Percentiles rank a stretch among this genome's conserved stretches.
These are phyloP conservation scores for Morpho achilles DNA, from an alignment of 2,888 invertebrate species.

Conservation along the genomic window DNA sequence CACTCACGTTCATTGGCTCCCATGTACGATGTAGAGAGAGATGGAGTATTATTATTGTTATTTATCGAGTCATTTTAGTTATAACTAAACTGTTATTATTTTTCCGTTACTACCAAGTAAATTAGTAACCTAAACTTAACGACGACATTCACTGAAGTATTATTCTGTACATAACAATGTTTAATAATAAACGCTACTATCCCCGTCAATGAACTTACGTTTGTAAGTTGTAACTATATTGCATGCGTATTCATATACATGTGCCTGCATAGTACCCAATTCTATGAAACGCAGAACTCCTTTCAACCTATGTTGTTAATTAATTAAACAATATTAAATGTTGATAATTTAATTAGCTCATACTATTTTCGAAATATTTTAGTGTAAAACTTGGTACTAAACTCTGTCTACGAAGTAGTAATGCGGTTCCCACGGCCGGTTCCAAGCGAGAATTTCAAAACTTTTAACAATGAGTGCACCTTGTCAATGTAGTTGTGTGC, in stretches of 20 bases:
- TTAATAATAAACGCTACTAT: slow-evolving; percentile 27
- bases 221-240: slow-evolving; percentile 26
- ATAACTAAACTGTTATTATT: slow-evolving; percentile 9
- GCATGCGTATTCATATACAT: slow-evolving; percentile 5
- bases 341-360: no score
- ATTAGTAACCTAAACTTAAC: neutral
- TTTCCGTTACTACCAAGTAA: neutral
- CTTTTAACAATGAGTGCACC: slow-evolving; percentile 66
- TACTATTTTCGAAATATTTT: no score
- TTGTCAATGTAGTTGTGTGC: slow-evolving; percentile 42
- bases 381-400: slow-evolving; percentile 1
- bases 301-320: no score
- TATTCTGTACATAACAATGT: neutral
- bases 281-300: no score
- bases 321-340: no score
- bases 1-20: slow-evolving; percentile 29
- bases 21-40: slow-evolving; percentile 31
- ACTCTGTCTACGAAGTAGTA: slow-evolving; percentile 26
- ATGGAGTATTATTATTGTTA: slow-evolving; percentile 41
- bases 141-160: neutral
- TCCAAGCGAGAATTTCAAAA: slow-evolving; percentile 65
- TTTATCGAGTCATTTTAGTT: slow-evolving; percentile 32
- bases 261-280: neutral
- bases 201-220: slow-evolving; percentile 48
- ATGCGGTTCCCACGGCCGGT: slow-evolving; percentile 63